Conservation (phyloP, 2,113 vertebrate genomes). For the Gavialis gangeticus region DNA sequence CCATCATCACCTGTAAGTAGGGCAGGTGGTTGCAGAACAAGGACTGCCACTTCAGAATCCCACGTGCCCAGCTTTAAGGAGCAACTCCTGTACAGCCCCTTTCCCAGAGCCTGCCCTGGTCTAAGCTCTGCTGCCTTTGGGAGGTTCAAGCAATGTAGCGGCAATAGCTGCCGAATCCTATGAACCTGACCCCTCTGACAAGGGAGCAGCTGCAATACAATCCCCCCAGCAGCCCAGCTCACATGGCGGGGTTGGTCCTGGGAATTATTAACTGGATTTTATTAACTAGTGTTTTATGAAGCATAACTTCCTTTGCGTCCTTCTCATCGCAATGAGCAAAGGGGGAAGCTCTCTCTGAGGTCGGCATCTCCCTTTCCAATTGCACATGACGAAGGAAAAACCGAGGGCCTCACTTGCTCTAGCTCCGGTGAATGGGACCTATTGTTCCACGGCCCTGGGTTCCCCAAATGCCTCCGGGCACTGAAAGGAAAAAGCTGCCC, state of each 20-base stretch:
- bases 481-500: not conserved
- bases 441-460: rapidly evolving
- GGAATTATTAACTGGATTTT: conserved; percentile 36
- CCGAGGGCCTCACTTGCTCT: not conserved
- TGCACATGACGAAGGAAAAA: not conserved
- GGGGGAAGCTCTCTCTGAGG: not conserved
- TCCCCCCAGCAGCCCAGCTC: not conserved
- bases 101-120: not conserved
- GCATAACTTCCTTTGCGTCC: not conserved
- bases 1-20: not conserved
- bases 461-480: not conserved
- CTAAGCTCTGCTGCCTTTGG: not conserved
- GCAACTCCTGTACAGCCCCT: not conserved
- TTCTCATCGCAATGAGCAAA: not conserved
- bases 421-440: not conserved
- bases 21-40: rapidly evolving
- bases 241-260: not conserved
- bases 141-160: not conserved
- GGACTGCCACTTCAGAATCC: not conserved
- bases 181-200: rapidly evolving
- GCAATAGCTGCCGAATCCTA: not conserved
- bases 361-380: not conserved
- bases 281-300: conserved; percentile 25
- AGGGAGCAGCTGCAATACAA: not conserved
- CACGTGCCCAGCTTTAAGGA: no score